These are phyloP conservation scores for Portunus trituberculatus DNA, from an alignment of 1,140 invertebrate species.

Conservation along the genomic window DNA sequence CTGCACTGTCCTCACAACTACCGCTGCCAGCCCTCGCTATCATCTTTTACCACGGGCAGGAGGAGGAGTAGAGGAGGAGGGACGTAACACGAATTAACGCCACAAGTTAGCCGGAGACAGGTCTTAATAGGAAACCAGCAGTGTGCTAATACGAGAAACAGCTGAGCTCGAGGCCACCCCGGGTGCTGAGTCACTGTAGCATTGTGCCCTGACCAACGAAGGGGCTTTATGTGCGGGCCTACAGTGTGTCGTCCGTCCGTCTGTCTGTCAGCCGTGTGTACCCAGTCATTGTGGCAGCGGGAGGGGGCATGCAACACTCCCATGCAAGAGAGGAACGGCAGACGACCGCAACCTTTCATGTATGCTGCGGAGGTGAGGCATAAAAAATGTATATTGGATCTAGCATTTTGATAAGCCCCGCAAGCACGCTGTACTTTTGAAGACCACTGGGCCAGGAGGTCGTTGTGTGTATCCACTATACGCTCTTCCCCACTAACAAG, in stretches of 20 bases:
- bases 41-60: not conserved
- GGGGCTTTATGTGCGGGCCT: slow-evolving; percentile 1
- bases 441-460: not conserved
- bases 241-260: slow-evolving; percentile 17
- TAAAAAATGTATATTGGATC: slow-evolving; percentile 11
- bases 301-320: not conserved
- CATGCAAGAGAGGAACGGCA: not conserved
- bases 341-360: slow-evolving; percentile 9
- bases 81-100: slow-evolving; percentile 12
- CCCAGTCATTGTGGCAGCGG: slow-evolving; percentile 7
- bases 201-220: not conserved
- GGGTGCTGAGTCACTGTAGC: not conserved
- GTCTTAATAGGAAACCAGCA: slow-evolving; percentile 22
- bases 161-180: not conserved
- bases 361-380: not conserved
- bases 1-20: slow-evolving; percentile 10
- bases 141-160: slow-evolving; percentile 13
- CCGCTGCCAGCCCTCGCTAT: not conserved
- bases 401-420: not conserved
- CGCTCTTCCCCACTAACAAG: not conserved
- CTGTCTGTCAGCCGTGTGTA: slow-evolving; percentile 9
- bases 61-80: not conserved
- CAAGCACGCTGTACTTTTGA: not conserved
- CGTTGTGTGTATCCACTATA: slow-evolving; percentile 6
- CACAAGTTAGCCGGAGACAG: slow-evolving; percentile 10